Evolutionary conservation across 53 echinoderm and acorn worm species (phyloP), one percentile per base, ranked within the genome.

Genomic region (Temnopleurus reevesii): DNA sequence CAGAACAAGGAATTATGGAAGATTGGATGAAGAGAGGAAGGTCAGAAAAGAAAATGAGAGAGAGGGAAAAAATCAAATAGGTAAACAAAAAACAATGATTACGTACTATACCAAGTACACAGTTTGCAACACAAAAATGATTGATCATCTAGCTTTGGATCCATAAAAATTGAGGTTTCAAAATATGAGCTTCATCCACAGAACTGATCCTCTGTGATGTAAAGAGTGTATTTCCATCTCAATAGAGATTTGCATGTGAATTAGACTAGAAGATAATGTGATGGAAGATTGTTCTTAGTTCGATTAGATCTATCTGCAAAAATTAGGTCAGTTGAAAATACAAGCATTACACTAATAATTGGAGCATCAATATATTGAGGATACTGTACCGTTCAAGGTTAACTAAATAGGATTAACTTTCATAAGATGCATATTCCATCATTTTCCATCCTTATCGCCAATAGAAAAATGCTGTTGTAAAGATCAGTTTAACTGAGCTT

Each of bases 21-120:
- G 15, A 15, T 10, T 15, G 15, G 53, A 51, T 15, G 15, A 15
- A 51, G 53, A 51, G 53, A 51, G 53, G 15, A 51, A 10, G 53
- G 15, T 8, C 53, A 51, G 15, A 10, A 10, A 15, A 51, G 53
- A 51, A 15, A 51, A 15, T 8, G 53, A 51, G 53, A 51, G 53
- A 51, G 53, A 51, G 53, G 15, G 53, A 51, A 51, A 51, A 15
- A 51, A 15, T 10, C 53, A 51, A 15, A 51, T 15, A 51, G 53
- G 15, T 8, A 51, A 15, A 51, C 9, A n/a, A n/a, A n/a, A n/a
- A n/a, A 51, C 53, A 51, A 15, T n/a, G n/a, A n/a, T n/a, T n/a
- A n/a, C n/a, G n/a, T n/a, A n/a, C n/a, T n/a, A 71, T 13, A 71
- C 71, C 71, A 71, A 63, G 30, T 34, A 63, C 63, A 63, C 33